Base-by-base conservation (phyloP, 2,113 vertebrate species). In the Furnarius figulus region DNA sequence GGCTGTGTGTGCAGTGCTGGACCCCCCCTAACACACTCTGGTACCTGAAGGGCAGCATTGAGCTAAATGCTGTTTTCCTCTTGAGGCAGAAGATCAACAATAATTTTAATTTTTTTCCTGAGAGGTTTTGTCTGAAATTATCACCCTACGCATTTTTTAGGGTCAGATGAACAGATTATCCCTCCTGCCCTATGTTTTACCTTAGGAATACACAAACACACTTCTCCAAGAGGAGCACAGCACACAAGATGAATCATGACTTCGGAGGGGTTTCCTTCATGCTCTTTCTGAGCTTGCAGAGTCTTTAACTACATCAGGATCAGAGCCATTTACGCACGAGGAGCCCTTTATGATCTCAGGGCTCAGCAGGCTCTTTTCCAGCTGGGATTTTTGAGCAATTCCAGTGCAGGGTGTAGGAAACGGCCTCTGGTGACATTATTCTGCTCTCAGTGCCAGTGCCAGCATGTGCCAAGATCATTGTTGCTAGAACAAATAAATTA, bases 391-490 rank as follows among this genome's bases (percentile, higher is more conserved):
- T 95, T 97, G 88, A 90, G 68, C 90, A 66, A 2, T 72, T 53
- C 35, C 84, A 84, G 14, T 17, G 25, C 42, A 11, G 31, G 24
- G 95, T 75, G 91, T 89, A 96, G 95, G 97, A 97, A 96, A 97
- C 77, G 6, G 19, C 93, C 95, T 80, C 84, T 91, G 94, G 92
- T 95, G 89, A 94, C 95, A 92, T 85, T 94, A 61, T 81, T 30
- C 80, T 56, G 35, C 77, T 67, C n/a, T 83, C 35, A 39, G 65
- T 50, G 28, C 39, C 67, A 28, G 39, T 17, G 71, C 74, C 89
- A 89, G 35, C 55, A 12, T 44, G 53, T 84, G 89, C 89, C 90
- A 75, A 67, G 81, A 20, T 18, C 78, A 93, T 89, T 87, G 66
- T 62, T 84, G 20, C 77, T 87, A 5, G 42, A 76, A 55, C n/a